phyloP scores from a whole-genome alignment of 1,140 invertebrate genomes.

The Elymnias hypermnestra region DNA sequence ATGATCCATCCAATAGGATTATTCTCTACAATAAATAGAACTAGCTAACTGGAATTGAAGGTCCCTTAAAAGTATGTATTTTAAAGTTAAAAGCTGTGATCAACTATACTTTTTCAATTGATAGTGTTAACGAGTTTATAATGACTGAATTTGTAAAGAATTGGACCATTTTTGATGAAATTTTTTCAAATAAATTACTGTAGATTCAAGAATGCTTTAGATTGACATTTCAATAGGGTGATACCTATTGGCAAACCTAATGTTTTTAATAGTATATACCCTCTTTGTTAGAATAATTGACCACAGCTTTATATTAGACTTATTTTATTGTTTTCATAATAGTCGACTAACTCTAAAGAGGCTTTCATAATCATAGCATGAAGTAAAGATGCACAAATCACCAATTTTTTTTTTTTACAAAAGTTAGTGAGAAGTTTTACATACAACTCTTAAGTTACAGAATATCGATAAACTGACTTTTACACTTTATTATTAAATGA shows the following conservation, averaged over 20 bases:
- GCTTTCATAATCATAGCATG: conserved; percentile 71
- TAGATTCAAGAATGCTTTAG: too few species aligned
- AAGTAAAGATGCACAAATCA: conserved; percentile 69
- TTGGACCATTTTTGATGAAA: too few species aligned
- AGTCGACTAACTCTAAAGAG: conserved; percentile 72
- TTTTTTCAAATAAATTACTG: too few species aligned
- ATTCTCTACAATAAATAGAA: conserved; percentile 73
- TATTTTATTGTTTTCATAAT: conserved; percentile 71
- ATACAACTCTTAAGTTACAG: conserved; percentile 61
- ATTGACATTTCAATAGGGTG: too few species aligned
- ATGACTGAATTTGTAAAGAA: too few species aligned
- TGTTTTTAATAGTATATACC: too few species aligned
- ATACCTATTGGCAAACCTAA: too few species aligned
- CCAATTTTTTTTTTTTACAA: conserved; percentile 63
- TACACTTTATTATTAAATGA: conserved; percentile 53
- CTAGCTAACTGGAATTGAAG: conserved; percentile 75
- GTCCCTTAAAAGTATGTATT: conserved; percentile 74
- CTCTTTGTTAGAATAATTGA: conserved; percentile 56
- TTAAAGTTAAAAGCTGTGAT: conserved; percentile 64
- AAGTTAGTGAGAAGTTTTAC: conserved; percentile 67
- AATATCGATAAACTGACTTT: conserved; percentile 55
- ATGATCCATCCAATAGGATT: conserved; percentile 64
- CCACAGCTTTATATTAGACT: conserved; percentile 67
- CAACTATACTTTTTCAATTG: conserved; percentile 41
- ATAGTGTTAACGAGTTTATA: not conserved